Evolutionary conservation across 2,113 vertebrate species (phyloP).

Genomic region (Tor tambroides): DNA sequence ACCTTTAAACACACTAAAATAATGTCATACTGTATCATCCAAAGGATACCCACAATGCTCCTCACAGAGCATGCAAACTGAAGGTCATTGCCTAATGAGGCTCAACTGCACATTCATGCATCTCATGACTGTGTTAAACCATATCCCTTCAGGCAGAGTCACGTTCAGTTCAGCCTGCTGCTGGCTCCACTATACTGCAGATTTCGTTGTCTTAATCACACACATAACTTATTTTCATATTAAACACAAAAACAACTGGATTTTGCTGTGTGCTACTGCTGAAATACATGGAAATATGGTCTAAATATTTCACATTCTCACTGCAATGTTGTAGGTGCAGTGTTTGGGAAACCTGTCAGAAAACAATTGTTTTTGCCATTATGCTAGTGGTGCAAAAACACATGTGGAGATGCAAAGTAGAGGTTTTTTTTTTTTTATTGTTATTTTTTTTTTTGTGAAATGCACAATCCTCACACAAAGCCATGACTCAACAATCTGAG

Average conservation of each 20-base stretch:
- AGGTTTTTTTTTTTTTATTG: no score
- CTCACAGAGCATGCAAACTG: slow-evolving; percentile 5
- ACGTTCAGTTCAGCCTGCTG: background rate
- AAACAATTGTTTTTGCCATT: background rate
- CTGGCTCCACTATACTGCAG: background rate
- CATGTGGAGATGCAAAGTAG: background rate
- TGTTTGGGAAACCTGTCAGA: background rate
- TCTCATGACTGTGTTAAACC: slow-evolving; percentile 27
- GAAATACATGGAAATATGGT: background rate
- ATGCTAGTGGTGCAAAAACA: background rate
- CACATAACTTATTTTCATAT: background rate
- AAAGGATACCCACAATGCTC: slow-evolving; percentile 26
- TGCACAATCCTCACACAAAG: slow-evolving; percentile 7
- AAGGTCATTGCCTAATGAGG: slow-evolving; percentile 25
- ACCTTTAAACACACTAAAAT: background rate
- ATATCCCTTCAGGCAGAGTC: slow-evolving; percentile 23
- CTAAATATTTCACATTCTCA: background rate
- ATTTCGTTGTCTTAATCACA: background rate
- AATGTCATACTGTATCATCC: background rate
- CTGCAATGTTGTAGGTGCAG: background rate
- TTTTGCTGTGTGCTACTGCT: background rate
- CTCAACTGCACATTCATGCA: background rate
- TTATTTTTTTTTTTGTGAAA: background rate
- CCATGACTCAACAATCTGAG: slow-evolving; percentile 21
- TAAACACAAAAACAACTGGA: background rate